Evolutionary conservation across 2,888 invertebrate genomes (phyloP).

Genomic region (Lepidochitona cinerea): DNA sequence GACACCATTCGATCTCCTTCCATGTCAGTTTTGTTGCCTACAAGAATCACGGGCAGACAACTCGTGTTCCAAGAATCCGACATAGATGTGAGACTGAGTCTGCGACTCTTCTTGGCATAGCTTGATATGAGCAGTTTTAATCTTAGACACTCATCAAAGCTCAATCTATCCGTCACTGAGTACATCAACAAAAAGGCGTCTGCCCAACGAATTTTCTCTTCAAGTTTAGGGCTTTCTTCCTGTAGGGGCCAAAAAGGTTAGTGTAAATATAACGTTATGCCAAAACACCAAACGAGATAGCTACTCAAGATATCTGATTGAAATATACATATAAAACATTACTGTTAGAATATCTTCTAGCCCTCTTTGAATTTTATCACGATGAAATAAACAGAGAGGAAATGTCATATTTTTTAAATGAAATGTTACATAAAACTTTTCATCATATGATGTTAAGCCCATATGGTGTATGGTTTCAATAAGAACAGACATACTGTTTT

Average conservation of each 20-base stretch:
- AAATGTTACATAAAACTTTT: too few species aligned
- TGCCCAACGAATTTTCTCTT: conserved; percentile 88
- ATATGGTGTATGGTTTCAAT: too few species aligned
- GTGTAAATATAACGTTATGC: not conserved
- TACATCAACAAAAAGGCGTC: conserved; percentile 90
- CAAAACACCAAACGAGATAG: not conserved
- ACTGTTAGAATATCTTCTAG: too few species aligned
- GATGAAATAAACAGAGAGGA: too few species aligned
- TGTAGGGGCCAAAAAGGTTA: conserved; percentile 26
- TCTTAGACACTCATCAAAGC: conserved; percentile 74
- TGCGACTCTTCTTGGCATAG: conserved; percentile 47
- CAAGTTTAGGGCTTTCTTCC: conserved; percentile 72
- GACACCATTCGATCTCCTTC: conserved; percentile 82
- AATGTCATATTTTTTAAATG: too few species aligned
- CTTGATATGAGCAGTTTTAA: conserved; percentile 61
- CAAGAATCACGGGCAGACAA: conserved; percentile 81
- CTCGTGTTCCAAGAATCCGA: not conserved
- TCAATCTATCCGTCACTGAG: conserved; percentile 90
- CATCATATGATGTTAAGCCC: too few species aligned
- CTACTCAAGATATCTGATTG: too few species aligned
- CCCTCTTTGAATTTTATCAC: too few species aligned
- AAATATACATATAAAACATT: too few species aligned
- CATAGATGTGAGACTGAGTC: conserved; percentile 14
- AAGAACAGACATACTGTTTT: too few species aligned
- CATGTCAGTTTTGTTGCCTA: conserved; percentile 87